These are phyloP conservation scores for Kryphioiulus occultus DNA, from an alignment of 2,888 invertebrate genomes.

Conservation along the genomic window DNA sequence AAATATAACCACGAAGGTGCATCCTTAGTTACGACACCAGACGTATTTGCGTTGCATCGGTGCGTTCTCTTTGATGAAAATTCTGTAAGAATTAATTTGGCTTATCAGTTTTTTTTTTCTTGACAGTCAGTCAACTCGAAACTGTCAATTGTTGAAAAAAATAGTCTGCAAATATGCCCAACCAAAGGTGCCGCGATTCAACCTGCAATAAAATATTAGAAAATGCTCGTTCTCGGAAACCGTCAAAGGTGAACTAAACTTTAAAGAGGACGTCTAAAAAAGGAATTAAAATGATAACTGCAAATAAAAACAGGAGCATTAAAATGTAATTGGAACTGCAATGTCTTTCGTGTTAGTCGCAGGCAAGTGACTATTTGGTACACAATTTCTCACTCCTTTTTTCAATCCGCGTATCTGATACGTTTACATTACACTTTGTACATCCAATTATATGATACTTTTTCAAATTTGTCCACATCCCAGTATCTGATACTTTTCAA, in stretches of 20 bases:
- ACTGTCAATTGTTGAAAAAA: neutral
- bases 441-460: too few species aligned
- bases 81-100: neutral
- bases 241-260: neutral
- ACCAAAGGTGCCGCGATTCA: neutral
- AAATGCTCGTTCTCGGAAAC: neutral
- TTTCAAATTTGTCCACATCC: too few species aligned
- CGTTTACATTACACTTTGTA: too few species aligned
- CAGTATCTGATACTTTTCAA: too few species aligned
- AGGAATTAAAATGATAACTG: neutral
- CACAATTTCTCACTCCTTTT: too few species aligned
- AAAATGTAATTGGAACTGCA: too few species aligned
- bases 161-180: neutral
- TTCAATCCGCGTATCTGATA: too few species aligned
- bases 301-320: neutral
- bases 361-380: too few species aligned
- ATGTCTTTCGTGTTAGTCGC: too few species aligned
- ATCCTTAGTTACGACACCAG: neutral
- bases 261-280: neutral
- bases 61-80: neutral
- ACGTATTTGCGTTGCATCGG: neutral
- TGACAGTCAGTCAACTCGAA: neutral
- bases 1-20: neutral
- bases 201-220: neutral
- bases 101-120: neutral